Percentiles rank a stretch among this genome's conserved stretches.
These are phyloP conservation scores for Rhinoderma darwinii DNA, from an alignment of 2,113 vertebrate genomes.

Conservation along the genomic window DNA sequence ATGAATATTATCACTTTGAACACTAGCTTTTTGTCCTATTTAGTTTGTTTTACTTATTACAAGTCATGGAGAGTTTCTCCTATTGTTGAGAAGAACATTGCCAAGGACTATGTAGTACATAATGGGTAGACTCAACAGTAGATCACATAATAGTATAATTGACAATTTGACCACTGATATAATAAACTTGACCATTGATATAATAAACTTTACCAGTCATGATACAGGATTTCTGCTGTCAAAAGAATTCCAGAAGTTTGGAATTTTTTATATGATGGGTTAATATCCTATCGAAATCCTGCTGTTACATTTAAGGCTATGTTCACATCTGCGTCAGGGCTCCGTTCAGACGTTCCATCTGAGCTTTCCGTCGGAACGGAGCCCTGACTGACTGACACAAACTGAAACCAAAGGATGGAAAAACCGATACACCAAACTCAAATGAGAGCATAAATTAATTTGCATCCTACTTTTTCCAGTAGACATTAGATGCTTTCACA, in stretches of 20 bases:
- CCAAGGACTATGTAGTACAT: neutral
- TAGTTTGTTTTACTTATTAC: neutral
- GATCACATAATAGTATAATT: neutral
- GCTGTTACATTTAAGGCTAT: neutral
- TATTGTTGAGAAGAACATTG: neutral
- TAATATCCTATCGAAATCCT: neutral
- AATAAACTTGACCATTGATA: too few relatives aligned
- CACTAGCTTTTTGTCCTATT: too few relatives aligned
- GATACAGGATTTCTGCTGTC: neutral
- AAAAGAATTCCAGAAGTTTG: too few relatives aligned
- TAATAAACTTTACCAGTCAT: neutral
- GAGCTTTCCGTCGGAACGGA: too few relatives aligned
- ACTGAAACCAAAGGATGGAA: too few relatives aligned
- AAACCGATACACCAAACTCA: slow-evolving; percentile 52
- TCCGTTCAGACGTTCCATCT: too few relatives aligned
- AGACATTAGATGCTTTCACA: slow-evolving; percentile 50
- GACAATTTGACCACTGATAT: neutral
- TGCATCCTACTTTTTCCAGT: slow-evolving; percentile 53
- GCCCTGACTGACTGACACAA: too few relatives aligned
- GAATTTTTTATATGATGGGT: neutral
- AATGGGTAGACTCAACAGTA: neutral
- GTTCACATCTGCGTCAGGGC: too few relatives aligned
- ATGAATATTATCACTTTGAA: too few relatives aligned
- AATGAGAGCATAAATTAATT: slow-evolving; percentile 51
- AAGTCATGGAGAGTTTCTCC: neutral